Percentiles rank a stretch among this genome's conserved stretches.
These are phyloP conservation scores for Sussaba pulchella DNA, from an alignment of 2,888 invertebrate species.

Conservation along the genomic window DNA sequence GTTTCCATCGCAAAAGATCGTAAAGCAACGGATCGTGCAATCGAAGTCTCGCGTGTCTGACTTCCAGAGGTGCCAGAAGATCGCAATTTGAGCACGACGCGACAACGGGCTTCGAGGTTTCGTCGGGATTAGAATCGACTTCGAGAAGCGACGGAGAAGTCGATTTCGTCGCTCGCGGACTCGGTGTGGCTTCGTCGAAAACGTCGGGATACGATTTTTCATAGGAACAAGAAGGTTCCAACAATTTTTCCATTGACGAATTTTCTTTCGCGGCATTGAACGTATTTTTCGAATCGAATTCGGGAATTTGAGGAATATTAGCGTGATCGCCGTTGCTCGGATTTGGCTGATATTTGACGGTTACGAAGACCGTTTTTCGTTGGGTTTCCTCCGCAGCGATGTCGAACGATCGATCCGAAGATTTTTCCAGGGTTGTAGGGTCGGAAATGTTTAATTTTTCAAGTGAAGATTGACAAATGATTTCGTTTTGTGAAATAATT, in stretches of 20 bases:
- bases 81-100: neutral
- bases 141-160: neutral
- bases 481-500: neutral
- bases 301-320: neutral
- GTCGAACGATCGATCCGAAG: neutral
- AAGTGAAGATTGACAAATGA: neutral
- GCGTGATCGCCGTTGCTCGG: neutral
- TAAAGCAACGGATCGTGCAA: conserved; percentile 44
- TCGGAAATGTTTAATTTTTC: neutral
- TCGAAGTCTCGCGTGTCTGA: neutral
- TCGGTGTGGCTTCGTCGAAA: no score
- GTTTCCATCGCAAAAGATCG: conserved; percentile 22
- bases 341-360: no score
- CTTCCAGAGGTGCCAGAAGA: neutral
- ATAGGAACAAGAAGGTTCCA: no score
- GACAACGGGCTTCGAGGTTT: neutral
- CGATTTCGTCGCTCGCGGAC: no score
- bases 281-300: conserved; percentile 11
- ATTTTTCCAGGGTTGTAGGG: neutral
- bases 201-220: no score
- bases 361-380: neutral
- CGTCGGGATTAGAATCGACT: neutral
- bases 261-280: neutral
- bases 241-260: no score
- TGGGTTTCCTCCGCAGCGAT: neutral